Evolutionary conservation across 2,113 vertebrate genomes (phyloP).

Genomic region (Oxygymnocypris stewartii): DNA sequence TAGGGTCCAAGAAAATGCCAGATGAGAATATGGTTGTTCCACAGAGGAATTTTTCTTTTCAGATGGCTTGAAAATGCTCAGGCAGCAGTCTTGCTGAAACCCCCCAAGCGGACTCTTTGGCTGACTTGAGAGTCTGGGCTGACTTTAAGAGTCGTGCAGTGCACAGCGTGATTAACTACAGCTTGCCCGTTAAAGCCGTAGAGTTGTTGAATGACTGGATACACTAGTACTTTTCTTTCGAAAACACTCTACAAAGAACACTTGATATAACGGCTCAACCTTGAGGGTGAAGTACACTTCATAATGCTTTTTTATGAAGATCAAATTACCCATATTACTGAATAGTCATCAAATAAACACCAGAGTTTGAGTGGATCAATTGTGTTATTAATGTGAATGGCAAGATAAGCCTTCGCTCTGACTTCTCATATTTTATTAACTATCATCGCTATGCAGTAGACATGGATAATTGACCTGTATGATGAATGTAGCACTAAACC

Average conservation of each 20-base stretch:
- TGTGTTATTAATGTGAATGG: neutral
- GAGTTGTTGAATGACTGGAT: constrained; percentile 25
- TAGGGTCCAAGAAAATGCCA: neutral
- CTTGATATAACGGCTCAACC: neutral
- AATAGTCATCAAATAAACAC: neutral
- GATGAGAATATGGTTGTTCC: constrained; percentile 13
- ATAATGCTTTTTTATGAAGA: neutral
- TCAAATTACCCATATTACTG: neutral
- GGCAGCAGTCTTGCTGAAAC: constrained; percentile 32
- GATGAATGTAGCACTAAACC: neutral
- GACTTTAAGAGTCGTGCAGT: constrained; percentile 31
- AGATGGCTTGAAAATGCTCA: constrained; percentile 25
- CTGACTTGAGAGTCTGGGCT: constrained; percentile 17
- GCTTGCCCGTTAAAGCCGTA: constrained; percentile 22
- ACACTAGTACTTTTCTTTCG: neutral
- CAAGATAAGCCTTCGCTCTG: neutral
- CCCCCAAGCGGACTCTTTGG: constrained; percentile 14
- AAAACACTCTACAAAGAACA: neutral
- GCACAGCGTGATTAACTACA: constrained; percentile 35
- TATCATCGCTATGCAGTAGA: neutral
- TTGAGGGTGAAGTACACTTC: neutral
- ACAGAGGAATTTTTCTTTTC: neutral
- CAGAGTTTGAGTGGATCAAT: neutral
- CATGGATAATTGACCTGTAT: neutral
- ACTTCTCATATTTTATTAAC: neutral